phyloP scores from a whole-genome alignment of 2,797 vertebrate genomes.

The Phrynocephalus forsythii region DNA sequence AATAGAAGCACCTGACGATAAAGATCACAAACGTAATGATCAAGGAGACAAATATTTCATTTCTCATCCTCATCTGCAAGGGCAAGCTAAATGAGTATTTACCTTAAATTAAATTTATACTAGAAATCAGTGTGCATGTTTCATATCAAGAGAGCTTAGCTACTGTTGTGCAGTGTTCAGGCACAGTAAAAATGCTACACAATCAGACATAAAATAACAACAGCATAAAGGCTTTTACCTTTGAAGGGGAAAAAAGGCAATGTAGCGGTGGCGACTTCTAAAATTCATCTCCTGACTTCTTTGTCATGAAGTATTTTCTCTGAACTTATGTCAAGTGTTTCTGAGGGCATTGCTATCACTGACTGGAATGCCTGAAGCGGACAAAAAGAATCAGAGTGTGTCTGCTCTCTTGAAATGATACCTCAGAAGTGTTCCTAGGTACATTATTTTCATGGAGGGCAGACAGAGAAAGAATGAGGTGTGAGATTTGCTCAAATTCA shows the following conservation, averaged over 20 bases:
- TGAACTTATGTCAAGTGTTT: not conserved
- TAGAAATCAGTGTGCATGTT: not conserved
- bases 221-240: conserved; percentile 3
- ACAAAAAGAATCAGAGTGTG: not conserved
- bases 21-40: no score
- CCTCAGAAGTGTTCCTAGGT: not conserved
- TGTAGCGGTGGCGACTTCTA: not conserved
- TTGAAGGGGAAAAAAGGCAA: not conserved
- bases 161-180: not conserved
- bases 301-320: not conserved
- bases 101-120: not conserved
- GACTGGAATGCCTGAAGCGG: not conserved
- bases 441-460: not conserved
- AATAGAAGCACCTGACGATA: no score
- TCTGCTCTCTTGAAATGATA: not conserved
- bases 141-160: not conserved
- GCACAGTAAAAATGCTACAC: conserved; percentile 4
- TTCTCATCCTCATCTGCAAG: not conserved
- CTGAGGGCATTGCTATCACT: conserved; percentile 2
- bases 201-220: not conserved
- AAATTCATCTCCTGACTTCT: not conserved
- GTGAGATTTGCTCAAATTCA: not conserved
- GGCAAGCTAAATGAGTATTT: no score
- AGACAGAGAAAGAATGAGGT: not conserved
- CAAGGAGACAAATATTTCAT: not conserved